phyloP scores from a whole-genome alignment of 2,113 vertebrate genomes.

The Coregonus clupeaformis region DNA sequence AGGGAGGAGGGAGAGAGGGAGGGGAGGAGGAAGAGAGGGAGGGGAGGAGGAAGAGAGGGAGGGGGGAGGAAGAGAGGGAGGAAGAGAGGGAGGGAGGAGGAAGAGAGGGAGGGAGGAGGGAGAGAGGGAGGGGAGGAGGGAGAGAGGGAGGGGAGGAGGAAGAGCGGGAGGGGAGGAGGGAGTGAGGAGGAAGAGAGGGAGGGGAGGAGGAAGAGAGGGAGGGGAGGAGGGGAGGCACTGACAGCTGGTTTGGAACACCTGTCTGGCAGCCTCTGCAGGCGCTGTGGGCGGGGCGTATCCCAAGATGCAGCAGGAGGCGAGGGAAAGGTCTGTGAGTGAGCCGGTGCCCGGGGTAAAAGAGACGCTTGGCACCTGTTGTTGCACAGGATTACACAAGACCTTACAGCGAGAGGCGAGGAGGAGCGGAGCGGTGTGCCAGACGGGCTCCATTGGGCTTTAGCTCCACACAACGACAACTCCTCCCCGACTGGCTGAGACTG shows the following conservation, averaged over 20 bases:
- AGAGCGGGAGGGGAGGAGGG: neutral
- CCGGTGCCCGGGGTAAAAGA: constrained; percentile 68
- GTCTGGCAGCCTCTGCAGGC: constrained; percentile 54
- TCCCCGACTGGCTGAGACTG: no score
- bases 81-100: no score
- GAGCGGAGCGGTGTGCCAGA: no score
- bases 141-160: no score
- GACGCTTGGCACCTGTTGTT: constrained; percentile 61
- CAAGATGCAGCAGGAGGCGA: constrained; percentile 57
- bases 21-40: fast-evolving
- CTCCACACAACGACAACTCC: no score
- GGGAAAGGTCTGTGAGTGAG: constrained; percentile 65
- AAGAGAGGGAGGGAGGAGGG: no score
- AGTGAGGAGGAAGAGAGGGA: neutral
- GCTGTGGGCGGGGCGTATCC: constrained; percentile 60
- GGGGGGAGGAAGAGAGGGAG: no score
- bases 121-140: fast-evolving
- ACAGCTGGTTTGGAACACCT: constrained; percentile 73
- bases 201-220: constrained; percentile 17
- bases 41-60: no score
- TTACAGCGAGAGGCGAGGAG: constrained; percentile 36
- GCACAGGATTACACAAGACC: constrained; percentile 66
- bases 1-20: no score
- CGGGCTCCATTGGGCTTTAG: no score
- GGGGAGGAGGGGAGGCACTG: constrained; percentile 13